Percentiles rank a stretch among this genome's conserved stretches.
Evolutionary conservation across 2,113 vertebrate species (phyloP).

Genomic region (Ascaphus truei): DNA sequence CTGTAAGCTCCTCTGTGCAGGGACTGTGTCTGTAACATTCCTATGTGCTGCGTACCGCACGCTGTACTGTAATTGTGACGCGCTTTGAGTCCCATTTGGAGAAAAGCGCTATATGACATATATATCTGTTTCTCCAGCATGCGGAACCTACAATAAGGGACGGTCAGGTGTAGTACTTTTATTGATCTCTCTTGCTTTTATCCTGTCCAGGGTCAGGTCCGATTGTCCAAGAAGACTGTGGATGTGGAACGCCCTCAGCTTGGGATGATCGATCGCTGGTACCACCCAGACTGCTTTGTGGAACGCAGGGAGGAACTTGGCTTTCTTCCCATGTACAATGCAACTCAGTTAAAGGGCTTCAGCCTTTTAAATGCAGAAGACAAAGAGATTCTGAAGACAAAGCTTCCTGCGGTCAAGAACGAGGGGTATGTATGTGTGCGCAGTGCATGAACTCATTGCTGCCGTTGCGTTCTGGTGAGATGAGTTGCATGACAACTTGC

Average conservation of each 20-base stretch:
- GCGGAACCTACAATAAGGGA: too few relatives aligned
- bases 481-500: too few relatives aligned
- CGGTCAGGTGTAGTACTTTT: too few relatives aligned
- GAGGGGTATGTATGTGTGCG: conserved; percentile 70
- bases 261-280: conserved; percentile 97
- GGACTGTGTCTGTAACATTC: too few relatives aligned
- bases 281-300: conserved; percentile 89
- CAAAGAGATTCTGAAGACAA: conserved; percentile 81
- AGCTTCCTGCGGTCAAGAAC: conserved; percentile 77
- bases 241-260: conserved; percentile 90
- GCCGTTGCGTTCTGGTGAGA: too few relatives aligned
- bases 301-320: conserved; percentile 76
- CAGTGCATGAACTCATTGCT: too few relatives aligned
- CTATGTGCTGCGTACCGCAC: too few relatives aligned
- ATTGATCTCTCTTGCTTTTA: background rate
- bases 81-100: too few relatives aligned
- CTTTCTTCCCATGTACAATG: conserved; percentile 78
- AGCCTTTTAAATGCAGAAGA: conserved; percentile 74
- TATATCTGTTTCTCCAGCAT: too few relatives aligned
- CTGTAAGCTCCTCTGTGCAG: too few relatives aligned
- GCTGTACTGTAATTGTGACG: too few relatives aligned
- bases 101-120: too few relatives aligned
- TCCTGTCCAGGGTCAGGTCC: conserved; percentile 78
- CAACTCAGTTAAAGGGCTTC: conserved; percentile 86
- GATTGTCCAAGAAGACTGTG: conserved; percentile 91